Evolutionary conservation across 2,888 invertebrate genomes (phyloP), one percentile per base, ranked within the genome.

Genomic region (Ormyrus labotus): DNA sequence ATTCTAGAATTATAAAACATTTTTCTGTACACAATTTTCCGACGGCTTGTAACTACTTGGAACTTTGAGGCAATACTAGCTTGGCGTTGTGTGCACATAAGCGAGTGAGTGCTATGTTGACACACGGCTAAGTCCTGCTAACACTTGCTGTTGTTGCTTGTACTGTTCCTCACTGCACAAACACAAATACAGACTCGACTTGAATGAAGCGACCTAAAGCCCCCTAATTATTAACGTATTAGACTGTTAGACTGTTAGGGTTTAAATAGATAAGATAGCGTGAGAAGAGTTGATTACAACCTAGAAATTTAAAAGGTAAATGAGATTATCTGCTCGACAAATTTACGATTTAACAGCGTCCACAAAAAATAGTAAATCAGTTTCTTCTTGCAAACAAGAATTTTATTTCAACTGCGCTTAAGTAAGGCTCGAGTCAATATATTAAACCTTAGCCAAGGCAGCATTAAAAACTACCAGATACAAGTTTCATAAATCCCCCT

Each of bases 211-310:
- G 34, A 48, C 47, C 55, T 60, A 58, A 71, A 79, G 73, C 51
- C 63, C 50, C 69, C 55, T 61, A 79, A 79, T 79, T 58, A 79
- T 74, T 58, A 74, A 64, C 63, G 63, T 19, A 74, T 74, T 74
- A 74, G 58, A 47, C 72, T 19, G 58, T 50, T 60, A 70, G 58
- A 70, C 7, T 34, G 68, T 8, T 50, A 9, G 48, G 58, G 57
- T 77, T 11, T 64, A 7, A 57, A 4, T 5, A 63, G 69, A 77
- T 71, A 77, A 77, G 77, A 71, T 78, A 77, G 34, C 3, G 10
- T 58, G 48, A 61, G 55, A 61, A 48, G 51, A 50, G 53, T 73
- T 68, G 65, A 75, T 75, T 67, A 67, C 34, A 34, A 19, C 11
- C 53, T 19, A 34, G 10, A 53, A 68, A 69, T 67, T 61, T 45